Base-by-base conservation (phyloP, 2,797 vertebrate genomes). In the Xiphorhynchus erythropygius region DNA sequence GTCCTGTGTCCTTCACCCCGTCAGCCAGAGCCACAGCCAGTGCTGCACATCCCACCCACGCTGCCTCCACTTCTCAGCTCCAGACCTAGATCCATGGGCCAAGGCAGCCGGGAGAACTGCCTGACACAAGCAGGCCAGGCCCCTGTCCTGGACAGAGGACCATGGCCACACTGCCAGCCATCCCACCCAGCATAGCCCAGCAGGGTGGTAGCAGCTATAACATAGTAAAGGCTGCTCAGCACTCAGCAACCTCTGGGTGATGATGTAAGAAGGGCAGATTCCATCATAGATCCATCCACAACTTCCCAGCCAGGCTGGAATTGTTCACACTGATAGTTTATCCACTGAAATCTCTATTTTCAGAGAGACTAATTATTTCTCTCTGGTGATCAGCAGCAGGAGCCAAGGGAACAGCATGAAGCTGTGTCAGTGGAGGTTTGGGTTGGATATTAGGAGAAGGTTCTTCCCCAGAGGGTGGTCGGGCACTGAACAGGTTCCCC, bases 1-100 rank as follows among this genome's bases (percentile, higher is more conserved):
- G 16, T 55, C 47, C n/a, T 47, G 5, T 0, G 0, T 13, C n/a
- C 37, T 68, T 53, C 5, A 4, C 2, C 0, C 0, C 27, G 49
- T 79, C 47, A 53, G 22, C 11, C 62, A 53, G 52, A 47, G 37
- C 17, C 81, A 35, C 18, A 9, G 25, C 5, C 69, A 30, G 28
- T 1, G 1, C 12, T 74, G 42, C 19, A 27, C 24, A 28, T 55
- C 14, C 50, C 56, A 68, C 11, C 7, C 9, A 22, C 4, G 18
- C 49, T 16, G 28, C 16, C 46, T 49, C 9, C 56, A 2, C 25
- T 41, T 21, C 50, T 24, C 42, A 18, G 52, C 73, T 67, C 73
- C 77, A 47, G n/a, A 42, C 44, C 14, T 49, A 24, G 46, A 18
- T 52, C 60, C 0, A 0, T 4, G 1, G 27, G 35, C 62, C 60